Conservation (phyloP, 2,888 invertebrate species). For the Drosophila stalkeri region DNA sequence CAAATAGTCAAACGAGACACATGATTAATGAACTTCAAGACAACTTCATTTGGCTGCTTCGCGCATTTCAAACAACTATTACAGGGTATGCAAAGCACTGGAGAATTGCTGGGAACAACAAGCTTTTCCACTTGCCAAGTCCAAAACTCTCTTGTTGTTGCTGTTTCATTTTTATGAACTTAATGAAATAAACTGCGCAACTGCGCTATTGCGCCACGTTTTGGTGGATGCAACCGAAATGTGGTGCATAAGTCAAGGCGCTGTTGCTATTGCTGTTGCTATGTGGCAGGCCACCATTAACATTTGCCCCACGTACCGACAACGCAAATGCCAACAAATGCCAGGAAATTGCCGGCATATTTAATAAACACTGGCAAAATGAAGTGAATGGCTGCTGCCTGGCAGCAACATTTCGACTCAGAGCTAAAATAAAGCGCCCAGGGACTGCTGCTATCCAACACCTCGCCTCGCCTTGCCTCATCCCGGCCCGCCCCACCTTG, state of each 20-base stretch:
- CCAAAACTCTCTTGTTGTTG: slow-evolving; percentile 9
- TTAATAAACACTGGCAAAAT: slow-evolving; percentile 72
- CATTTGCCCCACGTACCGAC: slow-evolving; percentile 68
- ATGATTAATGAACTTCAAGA: not conserved
- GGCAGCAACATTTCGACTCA: slow-evolving; percentile 36
- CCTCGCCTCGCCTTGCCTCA: too few species aligned
- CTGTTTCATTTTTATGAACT: slow-evolving; percentile 61
- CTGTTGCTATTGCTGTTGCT: slow-evolving; percentile 20
- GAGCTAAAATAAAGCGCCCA: slow-evolving; percentile 1
- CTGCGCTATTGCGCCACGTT: slow-evolving; percentile 28
- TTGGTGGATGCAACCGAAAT: slow-evolving; percentile 59
- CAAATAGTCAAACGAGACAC: not conserved
- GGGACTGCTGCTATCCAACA: slow-evolving; percentile 7
- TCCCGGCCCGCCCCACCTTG: too few species aligned
- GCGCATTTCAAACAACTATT: not conserved
- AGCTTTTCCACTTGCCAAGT: slow-evolving; percentile 67
- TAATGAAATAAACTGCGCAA: slow-evolving; percentile 68
- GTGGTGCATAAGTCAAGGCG: slow-evolving; percentile 61
- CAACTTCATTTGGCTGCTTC: not conserved
- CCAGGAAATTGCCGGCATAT: slow-evolving; percentile 59
- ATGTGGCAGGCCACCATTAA: slow-evolving; percentile 58
- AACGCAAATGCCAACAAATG: slow-evolving; percentile 49
- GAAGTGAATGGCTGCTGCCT: slow-evolving; percentile 45
- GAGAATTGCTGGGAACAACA: slow-evolving; percentile 60
- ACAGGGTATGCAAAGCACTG: slow-evolving; percentile 29